Conservation (phyloP, 2,113 vertebrate species). For the Clupea harengus region DNA sequence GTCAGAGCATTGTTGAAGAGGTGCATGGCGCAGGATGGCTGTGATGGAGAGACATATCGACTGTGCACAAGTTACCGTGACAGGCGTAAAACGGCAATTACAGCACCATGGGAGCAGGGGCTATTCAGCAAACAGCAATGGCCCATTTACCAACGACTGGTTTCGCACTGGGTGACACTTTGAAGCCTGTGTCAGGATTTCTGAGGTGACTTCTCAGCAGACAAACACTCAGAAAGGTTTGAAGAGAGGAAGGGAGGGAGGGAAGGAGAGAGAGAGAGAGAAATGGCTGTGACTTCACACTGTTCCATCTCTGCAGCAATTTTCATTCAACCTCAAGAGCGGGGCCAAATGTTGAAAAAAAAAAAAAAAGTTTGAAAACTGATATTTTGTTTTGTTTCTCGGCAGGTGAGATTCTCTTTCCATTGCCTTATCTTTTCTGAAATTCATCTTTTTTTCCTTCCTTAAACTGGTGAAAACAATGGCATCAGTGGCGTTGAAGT, state of each 20-base stretch:
- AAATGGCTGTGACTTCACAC: neutral
- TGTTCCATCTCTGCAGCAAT: neutral
- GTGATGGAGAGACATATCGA: neutral
- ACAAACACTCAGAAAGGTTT: neutral
- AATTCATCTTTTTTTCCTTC: neutral
- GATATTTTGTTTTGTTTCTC: neutral
- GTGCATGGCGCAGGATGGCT: neutral
- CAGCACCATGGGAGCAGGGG: neutral
- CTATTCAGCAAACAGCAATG: neutral
- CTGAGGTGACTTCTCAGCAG: neutral
- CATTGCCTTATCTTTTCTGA: neutral
- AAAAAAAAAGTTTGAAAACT: neutral
- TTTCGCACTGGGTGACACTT: neutral
- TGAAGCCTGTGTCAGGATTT: neutral
- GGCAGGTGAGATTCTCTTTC: neutral
- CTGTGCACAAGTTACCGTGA: neutral
- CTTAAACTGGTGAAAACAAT: neutral
- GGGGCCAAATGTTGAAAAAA: neutral
- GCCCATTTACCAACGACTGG: neutral
- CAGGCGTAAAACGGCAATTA: neutral
- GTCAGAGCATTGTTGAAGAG: neutral
- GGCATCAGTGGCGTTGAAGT: neutral
- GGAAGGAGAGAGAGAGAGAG: neutral
- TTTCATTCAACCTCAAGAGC: neutral
- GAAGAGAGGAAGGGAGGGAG: constrained; percentile 6